phyloP scores from a whole-genome alignment of 2,888 invertebrate species.

The Odontocolon sp. region DNA sequence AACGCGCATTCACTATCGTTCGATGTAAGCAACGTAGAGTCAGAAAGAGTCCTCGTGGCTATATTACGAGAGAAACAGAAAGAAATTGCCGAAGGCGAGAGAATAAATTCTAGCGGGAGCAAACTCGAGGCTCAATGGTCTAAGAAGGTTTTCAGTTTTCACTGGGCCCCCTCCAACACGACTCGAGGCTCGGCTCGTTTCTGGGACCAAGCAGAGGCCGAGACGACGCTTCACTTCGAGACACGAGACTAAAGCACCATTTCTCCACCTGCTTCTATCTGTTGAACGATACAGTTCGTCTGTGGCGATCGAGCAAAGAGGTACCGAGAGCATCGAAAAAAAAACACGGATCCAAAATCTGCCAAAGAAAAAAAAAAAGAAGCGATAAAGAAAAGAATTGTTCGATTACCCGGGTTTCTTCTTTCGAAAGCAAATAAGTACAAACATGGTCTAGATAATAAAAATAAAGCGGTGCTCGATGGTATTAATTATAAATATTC shows the following conservation, averaged over 20 bases:
- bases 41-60: no score
- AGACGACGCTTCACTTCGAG: conserved; percentile 35
- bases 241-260: conserved; percentile 68
- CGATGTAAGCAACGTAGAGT: neutral
- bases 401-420: neutral
- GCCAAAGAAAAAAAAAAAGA: neutral
- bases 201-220: conserved; percentile 1
- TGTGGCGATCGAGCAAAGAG: conserved; percentile 61
- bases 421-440: neutral
- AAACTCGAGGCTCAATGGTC: neutral
- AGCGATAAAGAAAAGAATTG: neutral
- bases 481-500: neutral
- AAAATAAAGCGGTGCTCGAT: neutral
- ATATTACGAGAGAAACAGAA: neutral
- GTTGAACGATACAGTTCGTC: conserved; percentile 70
- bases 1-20: neutral
- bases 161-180: conserved; percentile 43
- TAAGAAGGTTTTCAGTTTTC: conserved; percentile 67
- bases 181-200: conserved; percentile 34
- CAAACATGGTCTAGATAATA: neutral
- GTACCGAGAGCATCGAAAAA: conserved; percentile 27
- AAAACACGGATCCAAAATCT: neutral
- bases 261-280: conserved; percentile 72
- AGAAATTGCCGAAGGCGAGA: neutral
- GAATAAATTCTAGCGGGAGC: neutral